Evolutionary conservation across 1,140 invertebrate genomes (phyloP).

Genomic region (Magallana angulata): DNA sequence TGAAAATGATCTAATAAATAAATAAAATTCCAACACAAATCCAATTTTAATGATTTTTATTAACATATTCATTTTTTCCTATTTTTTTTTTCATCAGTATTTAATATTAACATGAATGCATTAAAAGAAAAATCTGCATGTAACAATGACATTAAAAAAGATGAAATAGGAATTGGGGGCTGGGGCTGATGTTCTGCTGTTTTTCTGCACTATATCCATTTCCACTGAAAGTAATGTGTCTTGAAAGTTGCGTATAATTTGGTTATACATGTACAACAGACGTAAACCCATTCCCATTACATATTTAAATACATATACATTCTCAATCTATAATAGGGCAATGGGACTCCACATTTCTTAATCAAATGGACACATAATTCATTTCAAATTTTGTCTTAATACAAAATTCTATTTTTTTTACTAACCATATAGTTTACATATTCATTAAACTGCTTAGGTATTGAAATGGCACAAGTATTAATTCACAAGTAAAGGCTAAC

Average conservation of each 20-base stretch:
- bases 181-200: not conserved
- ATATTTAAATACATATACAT: no score
- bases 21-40: not conserved
- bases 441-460: slow-evolving; percentile 4
- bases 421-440: not conserved
- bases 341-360: slow-evolving; percentile 22
- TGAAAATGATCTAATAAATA: not conserved
- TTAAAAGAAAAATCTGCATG: slow-evolving; percentile 24
- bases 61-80: not conserved
- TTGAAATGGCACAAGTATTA: not conserved
- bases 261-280: no score
- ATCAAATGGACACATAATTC: not conserved
- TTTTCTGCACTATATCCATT: not conserved
- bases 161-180: not conserved
- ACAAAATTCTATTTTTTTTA: not conserved
- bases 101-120: slow-evolving; percentile 26
- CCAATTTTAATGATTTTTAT: slow-evolving; percentile 19
- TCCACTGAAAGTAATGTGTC: not conserved
- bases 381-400: not conserved
- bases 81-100: slow-evolving; percentile 26
- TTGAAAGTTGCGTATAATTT: not conserved
- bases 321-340: no score
- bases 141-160: slow-evolving; percentile 28
- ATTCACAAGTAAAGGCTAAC: no score
- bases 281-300: no score